Evolutionary conservation across 2,888 invertebrate genomes (phyloP).

Genomic region (Pristionchus japonicus): DNA sequence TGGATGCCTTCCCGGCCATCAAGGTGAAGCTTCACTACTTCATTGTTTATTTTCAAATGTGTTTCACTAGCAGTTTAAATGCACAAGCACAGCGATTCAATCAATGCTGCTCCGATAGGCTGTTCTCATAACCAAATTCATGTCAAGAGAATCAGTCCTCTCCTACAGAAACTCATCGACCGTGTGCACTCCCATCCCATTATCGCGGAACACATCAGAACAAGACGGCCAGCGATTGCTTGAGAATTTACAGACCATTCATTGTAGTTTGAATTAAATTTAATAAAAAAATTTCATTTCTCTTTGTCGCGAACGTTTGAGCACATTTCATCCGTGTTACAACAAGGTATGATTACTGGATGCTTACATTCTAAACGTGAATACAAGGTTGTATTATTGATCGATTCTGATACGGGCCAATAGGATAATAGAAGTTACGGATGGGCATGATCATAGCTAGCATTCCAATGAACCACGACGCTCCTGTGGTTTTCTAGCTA

Average conservation of each 20-base stretch:
- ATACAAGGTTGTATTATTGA: too few species aligned
- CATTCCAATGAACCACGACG: too few species aligned
- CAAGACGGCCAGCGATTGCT: constrained; percentile 50
- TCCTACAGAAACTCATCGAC: constrained; percentile 60
- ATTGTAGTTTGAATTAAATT: not conserved
- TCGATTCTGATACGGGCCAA: too few species aligned
- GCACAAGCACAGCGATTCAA: not conserved
- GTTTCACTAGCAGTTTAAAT: not conserved
- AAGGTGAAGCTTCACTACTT: constrained; percentile 46
- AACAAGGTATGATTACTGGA: not conserved
- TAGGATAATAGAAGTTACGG: too few species aligned
- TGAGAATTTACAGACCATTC: not conserved
- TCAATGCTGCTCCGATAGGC: too few species aligned
- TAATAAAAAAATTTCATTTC: not conserved
- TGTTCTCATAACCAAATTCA: too few species aligned
- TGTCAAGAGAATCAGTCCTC: too few species aligned
- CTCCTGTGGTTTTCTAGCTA: too few species aligned
- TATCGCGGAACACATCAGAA: constrained; percentile 60
- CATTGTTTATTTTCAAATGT: not conserved
- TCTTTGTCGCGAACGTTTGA: not conserved
- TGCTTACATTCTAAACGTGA: not conserved
- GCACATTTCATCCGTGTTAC: not conserved
- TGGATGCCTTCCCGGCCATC: constrained; percentile 70
- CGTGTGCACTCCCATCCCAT: constrained; percentile 66
- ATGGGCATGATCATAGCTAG: too few species aligned